Evolutionary conservation across 2,888 invertebrate species (phyloP).

Genomic region (Capitulum mitella): DNA sequence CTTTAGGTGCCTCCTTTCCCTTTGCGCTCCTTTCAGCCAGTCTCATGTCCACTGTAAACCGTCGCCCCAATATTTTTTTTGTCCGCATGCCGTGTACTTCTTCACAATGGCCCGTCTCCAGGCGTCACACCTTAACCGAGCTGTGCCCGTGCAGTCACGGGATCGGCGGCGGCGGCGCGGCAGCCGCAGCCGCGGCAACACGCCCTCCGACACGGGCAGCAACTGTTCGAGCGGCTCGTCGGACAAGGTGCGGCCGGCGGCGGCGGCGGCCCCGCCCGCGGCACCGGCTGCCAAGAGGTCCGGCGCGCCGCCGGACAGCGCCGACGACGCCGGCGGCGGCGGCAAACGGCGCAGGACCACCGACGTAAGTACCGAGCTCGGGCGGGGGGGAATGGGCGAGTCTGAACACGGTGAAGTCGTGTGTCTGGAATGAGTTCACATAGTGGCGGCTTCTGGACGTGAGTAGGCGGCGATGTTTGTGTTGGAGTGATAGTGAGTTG

Average conservation of each 20-base stretch:
- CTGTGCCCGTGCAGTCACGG: slow-evolving; percentile 28
- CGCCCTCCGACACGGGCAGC: slow-evolving; percentile 32
- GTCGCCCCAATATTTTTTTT: too few species aligned
- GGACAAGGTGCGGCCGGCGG: slow-evolving; percentile 28
- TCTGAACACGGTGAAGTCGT: too few species aligned
- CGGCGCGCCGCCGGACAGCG: neutral
- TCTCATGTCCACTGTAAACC: too few species aligned
- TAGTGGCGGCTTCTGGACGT: too few species aligned
- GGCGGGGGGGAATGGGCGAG: too few species aligned
- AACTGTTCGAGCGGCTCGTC: slow-evolving; percentile 34
- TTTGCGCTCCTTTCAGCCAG: too few species aligned
- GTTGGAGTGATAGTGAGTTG: too few species aligned
- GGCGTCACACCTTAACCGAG: slow-evolving; percentile 8
- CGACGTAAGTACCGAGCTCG: neutral
- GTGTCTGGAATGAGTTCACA: too few species aligned
- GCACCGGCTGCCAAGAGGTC: slow-evolving; percentile 31
- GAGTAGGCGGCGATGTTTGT: too few species aligned
- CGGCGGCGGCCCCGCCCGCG: slow-evolving; percentile 29
- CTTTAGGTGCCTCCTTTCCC: too few species aligned
- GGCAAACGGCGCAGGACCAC: neutral
- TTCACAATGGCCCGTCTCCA: too few species aligned
- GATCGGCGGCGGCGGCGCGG: slow-evolving; percentile 30
- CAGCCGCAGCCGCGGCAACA: slow-evolving; percentile 32
- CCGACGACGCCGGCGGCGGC: neutral
- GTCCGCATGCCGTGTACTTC: too few species aligned